Base-by-base conservation (phyloP, 2,888 invertebrate genomes). In the Opisthograptis luteolata region DNA sequence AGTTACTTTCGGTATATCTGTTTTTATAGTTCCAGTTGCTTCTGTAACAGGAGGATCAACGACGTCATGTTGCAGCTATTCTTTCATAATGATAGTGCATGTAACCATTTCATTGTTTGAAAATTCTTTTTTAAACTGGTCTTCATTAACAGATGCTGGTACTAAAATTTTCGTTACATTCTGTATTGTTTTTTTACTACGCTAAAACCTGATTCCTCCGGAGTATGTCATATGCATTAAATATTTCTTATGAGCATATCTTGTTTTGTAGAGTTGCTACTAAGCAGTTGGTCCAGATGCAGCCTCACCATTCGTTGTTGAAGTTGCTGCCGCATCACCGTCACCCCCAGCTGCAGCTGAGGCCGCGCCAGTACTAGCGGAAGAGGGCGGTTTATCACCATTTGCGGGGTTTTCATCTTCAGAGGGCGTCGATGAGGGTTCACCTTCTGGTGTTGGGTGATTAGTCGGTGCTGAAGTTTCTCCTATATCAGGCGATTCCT, bases 1-100 rank as follows among this genome's bases (percentile, higher is more conserved):
- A 4, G 30, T 31, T 28, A 8, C 28, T 6, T 8, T 8, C 0
- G 5, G 7, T 3, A 17, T 24, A 12, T 7, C 8, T 31, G 31
- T 24, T 2, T 22, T 25, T 12, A 9, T 14, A 9, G 32, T 17
- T 45, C 20, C 13, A 19, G 10, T 24, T 13, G 24, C 5, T 40
- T 25, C 53, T 57, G 50, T 35, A 46, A 48, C 34, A 55, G 22
- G 34, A 24, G 42, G 32, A 54, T 51, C 53, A 7, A 25, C 32
- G 9, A 27, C 5, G 13, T 59, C 51, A 51, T 20, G 19, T 7
- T 28, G 0, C 14, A 13, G 27, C n/a, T 15, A 42, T 12, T 1
- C 6, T 7, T 20, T 9, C 24, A 24, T 24, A n/a, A 9, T 2
- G 1, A 24, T 9, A n/a, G n/a, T 24, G 24, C 8, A 24, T 24